phyloP scores from a whole-genome alignment of 2,113 vertebrate species.

The Aegotheles bennettii region DNA sequence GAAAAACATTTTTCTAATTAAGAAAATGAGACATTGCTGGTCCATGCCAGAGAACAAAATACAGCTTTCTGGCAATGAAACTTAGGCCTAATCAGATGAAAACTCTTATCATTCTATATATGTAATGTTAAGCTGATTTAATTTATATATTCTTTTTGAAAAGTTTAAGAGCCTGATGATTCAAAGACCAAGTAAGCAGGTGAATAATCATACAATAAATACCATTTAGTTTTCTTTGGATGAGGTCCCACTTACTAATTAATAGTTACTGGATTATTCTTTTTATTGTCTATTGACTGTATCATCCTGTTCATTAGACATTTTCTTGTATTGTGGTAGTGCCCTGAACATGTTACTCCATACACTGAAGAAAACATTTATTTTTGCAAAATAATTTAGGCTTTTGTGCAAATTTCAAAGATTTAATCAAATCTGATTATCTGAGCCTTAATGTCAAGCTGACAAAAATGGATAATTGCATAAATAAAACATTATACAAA shows the following conservation, averaged over 20 bases:
- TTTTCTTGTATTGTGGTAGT: too few relatives aligned
- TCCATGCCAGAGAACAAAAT: slow-evolving; percentile 34
- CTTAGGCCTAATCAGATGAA: background rate
- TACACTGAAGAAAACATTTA: background rate
- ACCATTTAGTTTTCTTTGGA: background rate
- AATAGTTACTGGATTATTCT: background rate
- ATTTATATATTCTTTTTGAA: background rate
- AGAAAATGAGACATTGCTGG: slow-evolving; percentile 1
- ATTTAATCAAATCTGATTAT: background rate
- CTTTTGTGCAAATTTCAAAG: background rate
- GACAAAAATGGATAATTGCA: background rate
- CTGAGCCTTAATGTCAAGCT: background rate
- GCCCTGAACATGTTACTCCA: background rate
- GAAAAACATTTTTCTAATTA: slow-evolving; percentile 61
- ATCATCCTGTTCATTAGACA: background rate
- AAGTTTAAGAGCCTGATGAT: background rate
- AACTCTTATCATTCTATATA: background rate
- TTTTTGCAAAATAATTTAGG: background rate
- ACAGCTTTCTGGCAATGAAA: background rate
- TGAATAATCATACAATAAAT: background rate
- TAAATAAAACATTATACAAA: background rate
- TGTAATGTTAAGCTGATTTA: background rate
- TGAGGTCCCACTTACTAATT: background rate
- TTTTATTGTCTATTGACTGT: background rate
- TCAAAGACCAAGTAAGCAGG: background rate